A percentile compares a stretch with the other conserved stretches of the same genome.
These are phyloP conservation scores for Cheirogaleus major DNA, from an alignment of 2,797 vertebrate genomes.

Conservation along the genomic window DNA sequence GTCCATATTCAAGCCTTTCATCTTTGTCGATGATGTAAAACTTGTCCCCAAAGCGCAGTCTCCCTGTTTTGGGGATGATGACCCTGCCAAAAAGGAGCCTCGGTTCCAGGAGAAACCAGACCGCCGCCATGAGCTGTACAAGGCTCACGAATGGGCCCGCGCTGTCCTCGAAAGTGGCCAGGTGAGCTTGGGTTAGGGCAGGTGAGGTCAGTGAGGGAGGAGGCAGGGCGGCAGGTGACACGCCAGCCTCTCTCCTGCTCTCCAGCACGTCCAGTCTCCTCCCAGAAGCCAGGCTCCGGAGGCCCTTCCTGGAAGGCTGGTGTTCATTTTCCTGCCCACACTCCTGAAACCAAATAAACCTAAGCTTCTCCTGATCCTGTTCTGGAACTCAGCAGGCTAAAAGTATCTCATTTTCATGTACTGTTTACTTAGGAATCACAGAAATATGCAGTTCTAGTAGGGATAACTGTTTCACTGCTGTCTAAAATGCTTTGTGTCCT, in stretches of 20 bases:
- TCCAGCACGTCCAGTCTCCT: rapidly evolving
- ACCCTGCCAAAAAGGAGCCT: constrained; percentile 87
- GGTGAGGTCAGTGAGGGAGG: rapidly evolving
- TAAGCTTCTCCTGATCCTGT: neutral
- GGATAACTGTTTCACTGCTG: neutral
- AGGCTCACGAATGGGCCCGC: constrained; percentile 86
- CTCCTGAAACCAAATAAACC: neutral
- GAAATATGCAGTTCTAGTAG: neutral
- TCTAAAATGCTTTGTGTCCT: neutral
- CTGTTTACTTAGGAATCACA: neutral
- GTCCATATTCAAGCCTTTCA: constrained; percentile 91
- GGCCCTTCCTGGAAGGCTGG: neutral
- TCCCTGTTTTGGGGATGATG: constrained; percentile 85
- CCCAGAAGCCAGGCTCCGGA: neutral
- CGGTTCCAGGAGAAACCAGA: constrained; percentile 88
- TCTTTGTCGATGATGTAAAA: constrained; percentile 89
- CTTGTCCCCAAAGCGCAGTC: constrained; percentile 87
- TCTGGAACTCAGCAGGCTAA: neutral
- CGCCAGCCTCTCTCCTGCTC: rapidly evolving
- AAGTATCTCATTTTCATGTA: neutral
- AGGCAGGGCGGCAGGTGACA: rapidly evolving
- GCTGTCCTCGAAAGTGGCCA: constrained; percentile 83
- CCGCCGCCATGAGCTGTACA: constrained; percentile 88
- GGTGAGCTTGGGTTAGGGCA: constrained; percentile 74
- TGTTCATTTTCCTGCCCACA: neutral